Percentiles rank a stretch among this genome's conserved stretches.
phyloP scores from a whole-genome alignment of 2,888 invertebrate species.

The Drosophila mettleri region DNA sequence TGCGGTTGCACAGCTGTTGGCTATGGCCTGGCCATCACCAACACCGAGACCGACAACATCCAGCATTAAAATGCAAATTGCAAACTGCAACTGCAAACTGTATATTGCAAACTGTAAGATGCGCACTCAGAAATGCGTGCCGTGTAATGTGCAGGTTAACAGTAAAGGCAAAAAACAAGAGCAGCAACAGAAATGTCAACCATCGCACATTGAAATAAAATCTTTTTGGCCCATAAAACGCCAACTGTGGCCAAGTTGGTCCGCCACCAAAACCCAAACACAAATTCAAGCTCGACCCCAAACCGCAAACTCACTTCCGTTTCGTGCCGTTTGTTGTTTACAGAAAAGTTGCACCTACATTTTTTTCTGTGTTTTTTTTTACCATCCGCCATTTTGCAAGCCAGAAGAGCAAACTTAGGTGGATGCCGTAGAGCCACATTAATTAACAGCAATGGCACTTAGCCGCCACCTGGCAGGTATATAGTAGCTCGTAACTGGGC shows the following conservation, averaged over 20 bases:
- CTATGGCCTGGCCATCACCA: conserved; percentile 23
- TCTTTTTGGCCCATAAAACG: conserved; percentile 80
- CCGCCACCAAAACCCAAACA: conserved; percentile 65
- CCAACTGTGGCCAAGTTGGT: conserved; percentile 67
- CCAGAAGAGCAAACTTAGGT: conserved; percentile 14
- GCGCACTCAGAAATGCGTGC: conserved; percentile 48
- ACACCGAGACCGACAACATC: conserved; percentile 23
- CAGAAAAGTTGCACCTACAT: conserved; percentile 32
- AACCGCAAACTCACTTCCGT: conserved; percentile 81
- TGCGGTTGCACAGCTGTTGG: conserved; percentile 83
- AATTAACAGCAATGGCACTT: conserved; percentile 55
- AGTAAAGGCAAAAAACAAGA: conserved; percentile 15
- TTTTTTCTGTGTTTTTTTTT: conserved; percentile 2
- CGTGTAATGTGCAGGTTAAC: conserved; percentile 16
- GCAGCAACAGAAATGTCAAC: conserved; percentile 59
- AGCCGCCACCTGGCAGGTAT: conserved; percentile 1
- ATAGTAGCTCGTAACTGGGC: neutral
- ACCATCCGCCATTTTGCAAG: conserved; percentile 65
- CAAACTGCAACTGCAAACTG: conserved; percentile 27
- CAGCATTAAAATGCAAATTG: conserved; percentile 26
- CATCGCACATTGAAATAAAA: conserved; percentile 71
- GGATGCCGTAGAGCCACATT: conserved; percentile 46
- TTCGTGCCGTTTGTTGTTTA: conserved; percentile 60
- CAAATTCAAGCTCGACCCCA: conserved; percentile 51
- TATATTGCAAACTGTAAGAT: conserved; percentile 39